A percentile compares a stretch with the other conserved stretches of the same genome.
Evolutionary conservation across 1,140 invertebrate genomes (phyloP).

Genomic region (Ladona fulva): DNA sequence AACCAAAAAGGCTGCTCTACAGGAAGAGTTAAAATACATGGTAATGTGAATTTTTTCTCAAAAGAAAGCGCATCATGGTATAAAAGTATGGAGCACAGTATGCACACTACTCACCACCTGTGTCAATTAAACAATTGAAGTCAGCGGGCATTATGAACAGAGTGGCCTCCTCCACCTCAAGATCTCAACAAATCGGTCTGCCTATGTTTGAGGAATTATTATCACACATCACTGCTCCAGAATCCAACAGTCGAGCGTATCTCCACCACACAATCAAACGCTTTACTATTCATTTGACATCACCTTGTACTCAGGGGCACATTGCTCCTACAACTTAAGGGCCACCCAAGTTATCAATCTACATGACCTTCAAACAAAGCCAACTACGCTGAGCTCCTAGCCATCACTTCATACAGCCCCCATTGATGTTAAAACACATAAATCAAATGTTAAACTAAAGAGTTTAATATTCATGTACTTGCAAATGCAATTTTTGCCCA

Average conservation of each 20-base stretch:
- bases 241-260: constrained; percentile 9
- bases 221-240: constrained; percentile 16
- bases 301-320: background rate
- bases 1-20: constrained; percentile 15
- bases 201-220: constrained; percentile 20
- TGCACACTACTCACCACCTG: constrained; percentile 19
- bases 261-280: constrained; percentile 3
- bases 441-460: background rate
- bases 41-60: constrained; percentile 11
- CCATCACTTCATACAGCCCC: background rate
- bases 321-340: background rate
- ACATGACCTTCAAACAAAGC: constrained; percentile 1
- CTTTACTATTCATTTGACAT: background rate
- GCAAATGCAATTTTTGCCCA: background rate
- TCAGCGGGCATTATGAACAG: constrained; percentile 16
- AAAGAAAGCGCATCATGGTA: constrained; percentile 14
- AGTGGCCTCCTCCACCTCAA: constrained; percentile 16
- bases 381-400: background rate
- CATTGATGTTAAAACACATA: background rate
- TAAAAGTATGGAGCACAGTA: constrained; percentile 16
- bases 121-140: constrained; percentile 18
- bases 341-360: background rate
- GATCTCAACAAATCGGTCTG: constrained; percentile 17
- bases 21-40: constrained; percentile 12
- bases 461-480: background rate